phyloP scores from a whole-genome alignment of 2,888 invertebrate species.

The Cantharis rufa region DNA sequence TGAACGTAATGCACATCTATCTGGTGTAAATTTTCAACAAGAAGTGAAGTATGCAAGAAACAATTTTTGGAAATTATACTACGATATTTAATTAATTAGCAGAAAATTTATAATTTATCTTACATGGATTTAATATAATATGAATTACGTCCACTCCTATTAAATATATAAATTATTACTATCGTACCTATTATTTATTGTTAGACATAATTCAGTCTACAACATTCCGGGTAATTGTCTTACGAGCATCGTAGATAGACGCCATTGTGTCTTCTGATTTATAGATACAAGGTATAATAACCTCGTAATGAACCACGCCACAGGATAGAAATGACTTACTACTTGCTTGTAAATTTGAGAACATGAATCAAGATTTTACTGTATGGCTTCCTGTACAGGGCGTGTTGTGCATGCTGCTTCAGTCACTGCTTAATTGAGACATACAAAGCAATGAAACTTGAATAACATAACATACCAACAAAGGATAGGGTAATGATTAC shows the following conservation, averaged over 20 bases:
- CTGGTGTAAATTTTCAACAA: too few relatives aligned
- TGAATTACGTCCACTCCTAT: conserved; percentile 15
- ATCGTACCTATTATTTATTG: conserved; percentile 27
- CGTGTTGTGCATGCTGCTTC: not conserved
- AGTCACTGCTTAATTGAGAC: not conserved
- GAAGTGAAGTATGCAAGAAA: too few relatives aligned
- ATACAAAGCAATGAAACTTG: not conserved
- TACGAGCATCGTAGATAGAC: conserved; percentile 29
- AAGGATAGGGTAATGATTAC: not conserved
- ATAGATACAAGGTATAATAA: conserved; percentile 32
- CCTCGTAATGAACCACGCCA: conserved; percentile 28
- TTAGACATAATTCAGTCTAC: conserved; percentile 26
- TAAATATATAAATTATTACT: conserved; percentile 28
- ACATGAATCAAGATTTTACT: conserved; percentile 10
- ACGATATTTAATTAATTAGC: not conserved
- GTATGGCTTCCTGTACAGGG: not conserved
- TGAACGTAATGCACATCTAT: too few relatives aligned
- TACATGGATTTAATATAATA: conserved; percentile 1
- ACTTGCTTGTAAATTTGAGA: conserved; percentile 12
- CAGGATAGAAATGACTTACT: conserved; percentile 24
- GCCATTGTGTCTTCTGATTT: conserved; percentile 33
- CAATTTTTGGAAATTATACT: not conserved
- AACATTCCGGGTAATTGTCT: conserved; percentile 34
- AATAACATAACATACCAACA: not conserved
- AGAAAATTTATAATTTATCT: not conserved